These are phyloP conservation scores for Stramonita haemastoma DNA, from an alignment of 2,888 invertebrate species.

Conservation along the genomic window DNA sequence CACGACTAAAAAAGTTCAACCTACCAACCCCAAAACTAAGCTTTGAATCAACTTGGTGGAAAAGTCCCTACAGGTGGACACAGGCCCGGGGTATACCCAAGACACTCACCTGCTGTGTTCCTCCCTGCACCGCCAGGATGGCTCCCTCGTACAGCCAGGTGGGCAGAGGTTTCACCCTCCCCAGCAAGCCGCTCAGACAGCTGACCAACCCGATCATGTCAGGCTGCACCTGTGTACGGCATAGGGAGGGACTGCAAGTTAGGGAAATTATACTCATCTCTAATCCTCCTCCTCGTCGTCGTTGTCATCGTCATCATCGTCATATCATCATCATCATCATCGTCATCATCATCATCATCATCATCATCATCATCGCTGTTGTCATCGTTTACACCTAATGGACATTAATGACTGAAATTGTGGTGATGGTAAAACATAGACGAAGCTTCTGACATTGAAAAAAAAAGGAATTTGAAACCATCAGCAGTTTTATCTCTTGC, in stretches of 20 bases:
- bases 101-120: conserved; percentile 37
- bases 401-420: too few relatives aligned
- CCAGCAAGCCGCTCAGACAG: conserved; percentile 39
- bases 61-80: not conserved
- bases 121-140: conserved; percentile 45
- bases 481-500: too few relatives aligned
- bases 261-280: too few relatives aligned
- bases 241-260: not conserved
- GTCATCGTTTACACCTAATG: too few relatives aligned
- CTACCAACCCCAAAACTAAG: not conserved
- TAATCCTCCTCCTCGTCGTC: not conserved
- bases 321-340: too few relatives aligned
- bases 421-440: too few relatives aligned
- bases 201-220: conserved; percentile 7
- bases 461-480: too few relatives aligned
- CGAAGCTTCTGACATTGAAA: too few relatives aligned
- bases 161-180: conserved; percentile 42
- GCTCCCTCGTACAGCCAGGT: conserved; percentile 43
- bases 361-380: too few relatives aligned
- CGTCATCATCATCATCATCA: too few relatives aligned
- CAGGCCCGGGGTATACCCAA: not conserved
- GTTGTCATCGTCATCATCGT: not conserved
- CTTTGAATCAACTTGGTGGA: not conserved
- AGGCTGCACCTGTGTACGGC: conserved; percentile 12
- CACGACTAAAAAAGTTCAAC: not conserved